Base-by-base conservation (phyloP, 2,113 vertebrate genomes). In the Dissostichus mawsoni region DNA sequence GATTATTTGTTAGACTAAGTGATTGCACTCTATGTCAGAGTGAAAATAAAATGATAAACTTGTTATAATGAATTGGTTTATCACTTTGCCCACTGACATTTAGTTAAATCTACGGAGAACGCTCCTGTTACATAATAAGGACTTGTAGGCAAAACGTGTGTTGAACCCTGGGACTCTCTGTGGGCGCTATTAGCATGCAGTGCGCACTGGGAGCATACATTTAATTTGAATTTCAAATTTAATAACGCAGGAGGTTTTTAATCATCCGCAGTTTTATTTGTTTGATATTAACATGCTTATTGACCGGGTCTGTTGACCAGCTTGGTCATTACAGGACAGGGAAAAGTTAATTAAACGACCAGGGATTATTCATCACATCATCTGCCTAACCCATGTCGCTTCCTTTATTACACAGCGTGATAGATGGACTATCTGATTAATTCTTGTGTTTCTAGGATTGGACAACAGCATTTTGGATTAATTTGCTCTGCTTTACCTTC, bases 191-290 rank as follows among this genome's bases (percentile, higher is more conserved):
- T 98, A 97, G 93, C 96, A 98, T 98, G 96, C 97, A 95, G 94
- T 91, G 92, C 94, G 96, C 95, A 96, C 94, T 93, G 91, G 94
- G 95, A 94, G 96, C 97, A 98, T 98, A 97, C 95, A 98, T 99
- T 98, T 99, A 96, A 99, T 99, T 99, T 98, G 98, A 99, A 99
- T 99, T 99, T 99, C 97, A 99, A 98, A 99, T 98, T 98, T 99
- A 99, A 99, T 98, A 99, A 99, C 97, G 96, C 97, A 95, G 97
- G 98, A 98, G 97, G 97, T 99, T 98, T 99, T 99, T 98, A 99
- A 99, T 99, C 97, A 99, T 98, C 96, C 95, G 94, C 96, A 95
- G 95, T 99, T 98, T 99, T 99, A 99, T 98, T 99, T 98, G 97
- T 98, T 98, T 98, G 97, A 98, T 99, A 98, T 99, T 98, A 99